Evolutionary conservation across 2,113 vertebrate species (phyloP), one percentile per base, ranked within the genome.

Genomic region (Larimichthys polyactis): DNA sequence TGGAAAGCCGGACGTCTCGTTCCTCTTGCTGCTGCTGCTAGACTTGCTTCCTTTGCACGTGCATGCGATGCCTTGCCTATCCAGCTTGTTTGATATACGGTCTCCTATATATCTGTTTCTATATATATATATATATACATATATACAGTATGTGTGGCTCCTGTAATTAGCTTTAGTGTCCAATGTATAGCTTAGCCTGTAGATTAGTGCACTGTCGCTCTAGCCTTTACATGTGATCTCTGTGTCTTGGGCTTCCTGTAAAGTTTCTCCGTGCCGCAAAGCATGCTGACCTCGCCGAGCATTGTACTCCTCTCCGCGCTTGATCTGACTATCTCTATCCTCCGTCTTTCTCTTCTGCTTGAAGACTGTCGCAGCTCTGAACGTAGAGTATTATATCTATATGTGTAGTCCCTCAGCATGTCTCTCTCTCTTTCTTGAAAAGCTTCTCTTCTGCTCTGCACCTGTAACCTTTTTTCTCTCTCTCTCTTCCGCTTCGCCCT

Each of bases 11-110:
- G 71, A 75, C 58, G 59, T 82, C 70, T 78, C 60, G 72, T 88
- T 83, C 71, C 78, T 91, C 80, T 82, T 82, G 87, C 87, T 91
- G 84, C 90, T 92, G 87, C 90, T 91, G 90, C 89, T 90, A 71
- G 91, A 87, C 69, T 89, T 77, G 92, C 94, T 94, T 88, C 90
- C 88, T 93, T 93, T 95, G 95, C 94, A 95, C 91, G 93, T 96
- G 95, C 95, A 95, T 96, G 95, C 90, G 67, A 85, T 72, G 91
- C 94, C 86, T 93, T 83, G 91, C 93, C 87, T 93, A 49, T 87
- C 88, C 87, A 90, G 94, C 91, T 93, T 93, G 90, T 94, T 90
- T 86, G 88, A 90, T 87, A 81, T 93, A 72, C 79, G 51, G 87
- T 89, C 75, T 91, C 84, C 87, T 82, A 90, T 93, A 88, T 94